Base-by-base conservation (phyloP, 2,888 invertebrate species). In the Ligdia adustata region DNA sequence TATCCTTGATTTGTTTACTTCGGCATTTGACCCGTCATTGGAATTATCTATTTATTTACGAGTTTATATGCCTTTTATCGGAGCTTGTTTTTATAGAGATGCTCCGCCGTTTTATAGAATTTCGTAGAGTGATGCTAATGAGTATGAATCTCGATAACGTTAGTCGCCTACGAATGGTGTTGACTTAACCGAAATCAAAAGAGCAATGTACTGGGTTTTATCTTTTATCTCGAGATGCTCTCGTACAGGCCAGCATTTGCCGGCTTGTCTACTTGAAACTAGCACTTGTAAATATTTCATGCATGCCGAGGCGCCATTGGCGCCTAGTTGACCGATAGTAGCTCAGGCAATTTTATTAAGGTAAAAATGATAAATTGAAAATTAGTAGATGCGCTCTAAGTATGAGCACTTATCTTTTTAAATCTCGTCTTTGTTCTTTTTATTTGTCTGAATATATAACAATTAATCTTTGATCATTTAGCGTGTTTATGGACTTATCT, bases 111-210 rank as follows among this genome's bases (percentile, higher is more conserved):
- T 4, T 12, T 24, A 4, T 47, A 18, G 47, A 53, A 47, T 53
- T 54, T 42, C 34, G 49, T 51, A 39, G 38, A 44, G 37, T 39
- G 20, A 27, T 43, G 41, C 52, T 56, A 50, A 51, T 52, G 38
- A 22, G 39, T 34, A 37, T 48, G 48, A 60, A 55, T 62, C 52
- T 57, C 35, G 35, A 75, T 72, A 73, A 60, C 60, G 65, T 31
- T 43, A 41, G 56, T 50, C 61, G 60, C 51, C 52, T 38, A 27
- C 43, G 45, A 43, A 33, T 37, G 14, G 18, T 79, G 75, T 86
- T 82, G 72, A 75, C 68, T 59, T 84, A 70, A 80, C 84, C 84
- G 78, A 79, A 79, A 69, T 75, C 59, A 62, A 71, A 70, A 57
- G 80, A 76, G 72, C 79, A 82, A 76, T 62, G 81, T 74, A 52